Conservation (phyloP, 1,140 invertebrate genomes). For the Neodiprion lecontei region DNA sequence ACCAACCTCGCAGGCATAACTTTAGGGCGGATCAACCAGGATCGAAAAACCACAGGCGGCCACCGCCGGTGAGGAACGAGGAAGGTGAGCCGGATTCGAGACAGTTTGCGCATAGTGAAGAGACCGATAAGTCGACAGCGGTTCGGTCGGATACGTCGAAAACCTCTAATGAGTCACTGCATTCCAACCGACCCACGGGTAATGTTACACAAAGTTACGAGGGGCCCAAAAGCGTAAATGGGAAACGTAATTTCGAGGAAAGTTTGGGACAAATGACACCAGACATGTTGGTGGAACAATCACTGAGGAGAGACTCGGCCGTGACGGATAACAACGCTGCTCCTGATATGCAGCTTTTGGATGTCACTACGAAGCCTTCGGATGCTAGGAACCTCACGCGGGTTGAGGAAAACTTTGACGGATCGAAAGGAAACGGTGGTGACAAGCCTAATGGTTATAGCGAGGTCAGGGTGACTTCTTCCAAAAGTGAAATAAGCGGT, state of each 20-base stretch:
- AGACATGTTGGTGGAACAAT: neutral
- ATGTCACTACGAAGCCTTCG: neutral
- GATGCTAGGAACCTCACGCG: neutral
- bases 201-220: neutral
- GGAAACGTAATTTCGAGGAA: neutral
- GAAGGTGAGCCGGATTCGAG: neutral
- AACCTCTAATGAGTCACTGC: neutral
- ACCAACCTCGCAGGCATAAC: neutral
- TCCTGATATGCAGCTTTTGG: neutral
- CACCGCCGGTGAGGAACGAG: neutral
- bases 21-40: neutral
- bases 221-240: neutral
- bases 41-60: neutral
- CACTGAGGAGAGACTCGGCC: neutral
- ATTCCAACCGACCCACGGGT: neutral
- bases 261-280: neutral
- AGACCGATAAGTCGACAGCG: neutral
- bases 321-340: neutral
- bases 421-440: neutral
- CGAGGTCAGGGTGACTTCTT: slow-evolving; percentile 7
- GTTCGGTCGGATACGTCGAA: neutral
- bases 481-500: neutral
- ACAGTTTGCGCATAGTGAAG: neutral
- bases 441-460: neutral
- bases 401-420: slow-evolving; percentile 6